Evolutionary conservation across 1,140 invertebrate species (phyloP), one percentile per base, ranked within the genome.

Genomic region (Epicauta chinensis): DNA sequence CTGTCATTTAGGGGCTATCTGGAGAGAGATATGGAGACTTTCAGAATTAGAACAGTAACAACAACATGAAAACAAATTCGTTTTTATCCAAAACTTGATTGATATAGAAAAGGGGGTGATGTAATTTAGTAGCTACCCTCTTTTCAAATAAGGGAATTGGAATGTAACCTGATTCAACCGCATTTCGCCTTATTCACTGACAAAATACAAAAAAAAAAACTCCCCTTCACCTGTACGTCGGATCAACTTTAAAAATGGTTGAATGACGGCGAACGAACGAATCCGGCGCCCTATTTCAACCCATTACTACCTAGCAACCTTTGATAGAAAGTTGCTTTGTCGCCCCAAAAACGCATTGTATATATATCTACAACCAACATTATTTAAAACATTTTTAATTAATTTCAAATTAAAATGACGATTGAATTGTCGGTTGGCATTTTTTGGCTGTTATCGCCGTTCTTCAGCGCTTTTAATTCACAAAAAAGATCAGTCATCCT

Each of bases 181-280:
- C 51, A 45, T 46, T 23, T 31, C 51, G 17, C 35, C 43, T 48
- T 23, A 23, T 23, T 23, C 23, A 23, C 0, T 7, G 7, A 23
- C 23, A 7, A 23, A 7, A 7, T 23, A 23, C 4, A 23, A 23
- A 23, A 23, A 23, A 23, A 23, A 23, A 23, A 23, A 2, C 23
- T 41, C 31, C 44, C 43, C 44, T 39, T 38, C 52, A 52, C 55
- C 55, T 52, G 55, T 56, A 23, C 7, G 50, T 52, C 48, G 45
- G 35, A 56, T 56, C 55, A 56, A 51, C 48, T 56, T 56, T 44
- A 56, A 56, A 56, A 56, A 56, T 56, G 13, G 35, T 10, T 34
- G 14, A 35, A 46, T 35, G 42, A n/a, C 7, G 23, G 35, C 15
- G 43, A 46, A 31, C 43, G 43, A 46, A 31, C 34, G 23, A n/a